Evolutionary conservation across 2,113 vertebrate genomes (phyloP), one percentile per base, ranked within the genome.

Genomic region (Typhlomys cinereus): DNA sequence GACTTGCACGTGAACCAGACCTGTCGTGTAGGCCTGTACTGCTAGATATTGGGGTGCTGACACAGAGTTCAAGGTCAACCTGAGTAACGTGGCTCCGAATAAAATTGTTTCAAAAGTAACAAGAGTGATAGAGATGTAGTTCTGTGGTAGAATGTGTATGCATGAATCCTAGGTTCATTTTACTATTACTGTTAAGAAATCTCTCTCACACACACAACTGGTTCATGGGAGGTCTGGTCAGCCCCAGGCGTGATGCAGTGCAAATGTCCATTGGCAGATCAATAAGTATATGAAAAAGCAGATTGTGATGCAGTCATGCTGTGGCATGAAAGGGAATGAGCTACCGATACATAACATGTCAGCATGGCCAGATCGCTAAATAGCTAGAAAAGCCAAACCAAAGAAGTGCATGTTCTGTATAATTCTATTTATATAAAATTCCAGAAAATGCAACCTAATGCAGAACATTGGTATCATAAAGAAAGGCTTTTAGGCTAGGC

Each of bases 241-340:
- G 57, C 36, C 67, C 36, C 46, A 59, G 75, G 29, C n/a, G 91
- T 25, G 46, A 85, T 81, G 83, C 14, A 80, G n/a, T 27, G 8
- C 27, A 80, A 69, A 73, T 88, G 44, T 76, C 46, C 29, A 11
- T 18, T 41, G 5, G 54, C 29, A 10, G 14, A 69, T 67, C 41
- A 90, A 21, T 36, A 66, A 61, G 34, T 85, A 48, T 71, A 66
- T 92, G n/a, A 95, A 59, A 74, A 87, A 73, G 27, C 27, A 27
- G 50, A 61, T 52, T 91, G 12, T 86, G 61, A 57, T 59, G 64
- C 31, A 80, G 46, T 27, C n/a, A 27, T 75, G 39, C 5, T 39
- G 14, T 84, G 62, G 11, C 54, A 9, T 73, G 34, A 39, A 84
- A 10, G 48, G 50, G 41, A 91, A 46, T 80, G 34, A 88, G 52